These are phyloP conservation scores for Sphaerodactylus townsendi DNA, from an alignment of 2,113 vertebrate genomes.

Conservation along the genomic window DNA sequence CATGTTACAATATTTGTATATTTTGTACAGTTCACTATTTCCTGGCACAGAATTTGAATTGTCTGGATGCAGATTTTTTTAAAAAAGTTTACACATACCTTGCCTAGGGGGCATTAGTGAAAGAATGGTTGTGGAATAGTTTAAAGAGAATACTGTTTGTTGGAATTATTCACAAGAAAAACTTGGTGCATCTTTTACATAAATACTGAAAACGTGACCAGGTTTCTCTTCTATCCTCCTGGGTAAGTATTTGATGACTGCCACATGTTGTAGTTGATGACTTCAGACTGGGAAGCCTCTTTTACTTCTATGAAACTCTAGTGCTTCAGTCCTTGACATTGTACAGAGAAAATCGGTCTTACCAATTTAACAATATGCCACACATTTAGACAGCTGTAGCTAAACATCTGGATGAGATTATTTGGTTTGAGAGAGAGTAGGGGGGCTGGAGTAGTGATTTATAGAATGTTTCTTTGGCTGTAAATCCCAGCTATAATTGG, in stretches of 20 bases:
- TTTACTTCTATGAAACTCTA: constrained; percentile 39
- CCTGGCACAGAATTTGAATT: neutral
- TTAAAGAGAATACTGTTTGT: neutral
- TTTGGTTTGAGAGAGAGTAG: constrained; percentile 64
- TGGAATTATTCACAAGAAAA: neutral
- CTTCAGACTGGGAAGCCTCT: constrained; percentile 34
- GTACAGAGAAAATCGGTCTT: constrained; percentile 55
- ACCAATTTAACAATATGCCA: constrained; percentile 61
- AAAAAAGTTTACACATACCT: too few relatives aligned
- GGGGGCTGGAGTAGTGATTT: constrained; percentile 66
- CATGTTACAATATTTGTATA: neutral
- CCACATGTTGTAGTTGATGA: constrained; percentile 11
- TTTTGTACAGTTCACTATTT: neutral
- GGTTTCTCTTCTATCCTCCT: neutral
- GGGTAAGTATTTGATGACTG: neutral
- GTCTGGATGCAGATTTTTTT: neutral
- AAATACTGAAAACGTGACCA: neutral
- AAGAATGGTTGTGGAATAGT: neutral
- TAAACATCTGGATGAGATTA: constrained; percentile 79
- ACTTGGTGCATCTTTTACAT: neutral
- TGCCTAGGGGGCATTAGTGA: neutral
- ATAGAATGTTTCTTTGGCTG: constrained; percentile 73
- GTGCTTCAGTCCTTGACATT: constrained; percentile 40
- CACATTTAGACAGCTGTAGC: constrained; percentile 66
- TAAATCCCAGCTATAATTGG: constrained; percentile 78